Base-by-base conservation (phyloP, 2,888 invertebrate species). In the Eilema griseolum region DNA sequence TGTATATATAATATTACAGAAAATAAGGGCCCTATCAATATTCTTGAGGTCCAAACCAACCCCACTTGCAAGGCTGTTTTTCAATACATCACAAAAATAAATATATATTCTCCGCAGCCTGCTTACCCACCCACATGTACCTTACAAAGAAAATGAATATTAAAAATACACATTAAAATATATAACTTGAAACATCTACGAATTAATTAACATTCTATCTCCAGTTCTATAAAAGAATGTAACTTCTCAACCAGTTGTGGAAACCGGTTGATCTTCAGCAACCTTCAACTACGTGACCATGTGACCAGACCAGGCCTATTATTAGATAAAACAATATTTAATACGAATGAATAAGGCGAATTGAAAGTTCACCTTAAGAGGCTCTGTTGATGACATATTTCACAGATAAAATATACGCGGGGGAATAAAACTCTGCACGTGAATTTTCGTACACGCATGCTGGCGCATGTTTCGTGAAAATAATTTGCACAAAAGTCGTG, bases 241-340 rank as follows among this genome's bases (percentile, higher is more conserved):
- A 24, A 62, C 37, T 37, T 7, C 20, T 7, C 46, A 46, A 46
- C 46, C 20, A 46, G 46, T 46, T 20, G 46, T 20, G 20, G 20
- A 7, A 46, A 46, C 46, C 46, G 46, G 46, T 46, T 46, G 23
- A 14, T 33, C 81, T 37, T 78, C 76, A 61, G 26, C 71, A 78
- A 78, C 81, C 79, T 79, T 81, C 79, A 72, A 69, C 67, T 70
- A 70, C 62, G 26, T 64, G 70, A 66, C 69, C 69, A 52, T 56
- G 56, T 31, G 33, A 33, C 71, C 70, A 57, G 33, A 57, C 71
- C 70, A 57, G 46, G 57, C 41, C 31, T 74, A 65, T 71, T 70
- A 71, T 71, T 81, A 76, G 70, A 71, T 63, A 46, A 16, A n/a
- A 41, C 16, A 41, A 66, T 64, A 73, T 71, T 78, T n/a, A 69